Base-by-base conservation (phyloP, 2,113 vertebrate genomes). In the Piprites chloris region DNA sequence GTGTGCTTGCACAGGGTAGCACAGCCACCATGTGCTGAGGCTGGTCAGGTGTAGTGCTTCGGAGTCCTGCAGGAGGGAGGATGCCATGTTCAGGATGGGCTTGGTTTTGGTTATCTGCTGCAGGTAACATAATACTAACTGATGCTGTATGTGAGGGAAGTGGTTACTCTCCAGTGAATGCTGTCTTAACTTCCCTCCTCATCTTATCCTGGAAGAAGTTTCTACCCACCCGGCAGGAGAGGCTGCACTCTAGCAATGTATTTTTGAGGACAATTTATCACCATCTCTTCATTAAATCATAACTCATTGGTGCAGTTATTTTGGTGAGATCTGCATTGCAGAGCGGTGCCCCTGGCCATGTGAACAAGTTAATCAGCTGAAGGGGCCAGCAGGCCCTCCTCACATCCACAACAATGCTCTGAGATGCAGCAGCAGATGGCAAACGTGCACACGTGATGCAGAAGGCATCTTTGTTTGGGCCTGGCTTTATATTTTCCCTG, bases 391-490 rank as follows among this genome's bases (percentile, higher is more conserved):
- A 56, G 56, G 30, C 53, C 65, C 44, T 84, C 26, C 9, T 65
- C 46, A 23, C 5, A 2, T 71, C 83, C 67, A 3, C 12, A 9
- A 30, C 86, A 97, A 19, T 56, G 69, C 78, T 53, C 42, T 28
- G 55, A 59, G 91, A 61, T 77, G 66, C 35, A 23, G 91, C 87
- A 87, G 77, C 97, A 97, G 97, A 89, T 96, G 93, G 95, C 50
- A 42, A 53, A 93, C 0, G 0, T 0, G 1, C 2, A 2, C 77
- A 59, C 0, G 8, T 68, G 80, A 62, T 89, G 65, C 47, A 67
- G 78, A 94, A 93, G 89, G 94, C 97, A 97, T 97, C 97, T 98
- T 98, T 98, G 88, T 98, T 97, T 94, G 87, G 87, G 74, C 62
- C 76, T 78, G 3, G 8, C 62, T 56, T 66, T 65, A 28, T 72